Conservation (phyloP, 2,888 invertebrate genomes). For the Cataglyphis albicans region DNA sequence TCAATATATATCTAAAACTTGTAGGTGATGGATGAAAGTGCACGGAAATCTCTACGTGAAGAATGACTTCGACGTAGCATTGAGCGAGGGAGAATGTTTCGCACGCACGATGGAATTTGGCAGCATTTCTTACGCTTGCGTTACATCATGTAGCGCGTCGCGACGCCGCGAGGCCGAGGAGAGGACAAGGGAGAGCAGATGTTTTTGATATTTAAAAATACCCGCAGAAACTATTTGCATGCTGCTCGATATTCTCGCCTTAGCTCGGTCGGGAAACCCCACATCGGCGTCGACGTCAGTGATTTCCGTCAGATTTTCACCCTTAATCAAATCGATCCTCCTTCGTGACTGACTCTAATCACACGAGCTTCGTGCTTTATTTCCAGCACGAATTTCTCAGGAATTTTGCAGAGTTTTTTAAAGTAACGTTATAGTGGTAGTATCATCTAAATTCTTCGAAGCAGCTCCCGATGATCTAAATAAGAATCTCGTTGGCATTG, state of each 20-base stretch:
- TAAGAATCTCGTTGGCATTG: neutral
- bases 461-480: neutral
- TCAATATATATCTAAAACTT: neutral
- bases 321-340: constrained; percentile 20
- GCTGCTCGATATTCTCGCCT: constrained; percentile 69
- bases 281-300: constrained; percentile 68
- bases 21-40: neutral
- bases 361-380: neutral
- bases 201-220: constrained; percentile 82
- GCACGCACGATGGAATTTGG: constrained; percentile 55
- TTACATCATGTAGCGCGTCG: constrained; percentile 77
- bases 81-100: neutral
- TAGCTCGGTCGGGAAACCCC: constrained; percentile 72
- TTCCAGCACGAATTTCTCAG: neutral
- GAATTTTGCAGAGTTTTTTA: neutral
- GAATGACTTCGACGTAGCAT: neutral
- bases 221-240: constrained; percentile 79
- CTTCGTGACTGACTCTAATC: neutral
- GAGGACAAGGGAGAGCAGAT: constrained; percentile 69
- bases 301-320: constrained; percentile 53
- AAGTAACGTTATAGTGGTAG: neutral
- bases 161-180: constrained; percentile 44
- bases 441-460: neutral
- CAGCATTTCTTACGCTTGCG: constrained; percentile 49
- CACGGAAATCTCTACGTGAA: neutral